These are phyloP conservation scores for Rhopalosiphum maidis DNA, from an alignment of 1,140 invertebrate genomes.

Conservation along the genomic window DNA sequence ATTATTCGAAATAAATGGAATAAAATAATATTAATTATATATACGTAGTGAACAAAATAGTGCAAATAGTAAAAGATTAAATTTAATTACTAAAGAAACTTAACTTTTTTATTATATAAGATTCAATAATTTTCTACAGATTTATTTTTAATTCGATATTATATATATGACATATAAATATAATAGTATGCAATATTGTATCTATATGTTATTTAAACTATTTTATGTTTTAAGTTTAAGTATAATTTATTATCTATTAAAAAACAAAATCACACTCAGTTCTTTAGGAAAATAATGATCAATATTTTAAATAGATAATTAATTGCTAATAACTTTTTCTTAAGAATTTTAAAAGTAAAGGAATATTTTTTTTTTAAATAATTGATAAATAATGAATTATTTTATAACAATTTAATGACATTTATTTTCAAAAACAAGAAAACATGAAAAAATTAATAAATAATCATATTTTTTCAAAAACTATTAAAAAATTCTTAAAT, in stretches of 20 bases:
- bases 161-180: neutral
- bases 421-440: neutral
- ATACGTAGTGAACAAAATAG: neutral
- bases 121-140: neutral
- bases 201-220: neutral
- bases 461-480: neutral
- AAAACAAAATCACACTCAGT: neutral
- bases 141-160: neutral
- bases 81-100: no score
- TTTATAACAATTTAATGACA: neutral
- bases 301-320: neutral
- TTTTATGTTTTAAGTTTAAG: neutral
- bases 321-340: neutral
- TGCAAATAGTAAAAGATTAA: neutral
- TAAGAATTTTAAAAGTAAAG: neutral
- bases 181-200: neutral
- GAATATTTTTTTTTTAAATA: neutral
- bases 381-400: neutral
- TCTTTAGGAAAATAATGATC: neutral
- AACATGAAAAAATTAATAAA: neutral
- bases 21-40: no score
- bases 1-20: neutral
- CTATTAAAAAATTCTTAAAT: neutral
- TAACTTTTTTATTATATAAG: neutral
- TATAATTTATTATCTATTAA: neutral